Evolutionary conservation across 2,113 vertebrate genomes (phyloP), one percentile per base, ranked within the genome.

Genomic region (Zingel zingel): DNA sequence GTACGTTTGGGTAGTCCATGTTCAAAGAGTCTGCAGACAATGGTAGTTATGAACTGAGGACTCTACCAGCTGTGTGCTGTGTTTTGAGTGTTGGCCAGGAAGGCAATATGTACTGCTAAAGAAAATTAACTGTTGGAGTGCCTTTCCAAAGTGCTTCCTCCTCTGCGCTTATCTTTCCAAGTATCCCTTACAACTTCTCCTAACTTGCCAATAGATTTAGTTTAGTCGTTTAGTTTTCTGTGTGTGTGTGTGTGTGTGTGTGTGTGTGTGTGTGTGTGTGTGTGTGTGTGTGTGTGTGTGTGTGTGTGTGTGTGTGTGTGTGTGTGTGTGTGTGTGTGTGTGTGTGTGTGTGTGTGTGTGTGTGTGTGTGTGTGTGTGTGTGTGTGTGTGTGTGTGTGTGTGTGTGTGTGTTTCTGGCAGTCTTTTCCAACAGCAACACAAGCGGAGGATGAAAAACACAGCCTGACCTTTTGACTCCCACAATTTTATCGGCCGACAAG

Each of bases 71-170:
- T 78, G 68, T 25, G 63, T 47, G 48, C 66, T 71, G 66, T 21
- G 1, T 81, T 68, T 50, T 13, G 56, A 59, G 30, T 69, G 74
- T 75, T 75, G 62, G 71, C 63, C 74, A 74, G 82, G 80, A 83
- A 89, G 53, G 69, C 70, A 47, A 74, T 88, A 84, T 77, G 82
- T 75, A 81, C 66, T 73, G 65, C 66, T 66, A 54, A 75, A 81
- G 88, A 88, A 92, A 88, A 84, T 88, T 3, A 85, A 84, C 82
- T 86, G 78, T 87, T 81, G 27, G 83, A 77, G 66, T 77, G 61
- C 67, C 54, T 86, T 87, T 90, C 71, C 77, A 85, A 85, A 91
- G 79, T 89, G 81, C 77, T 91, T 91, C 81, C 83, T 90, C 68
- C 54, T 62, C 51, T 69, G 65, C 69, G 59, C 88, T 88, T 87